Evolutionary conservation across 2,113 vertebrate genomes (phyloP).

Genomic region (Osmerus eperlanus): DNA sequence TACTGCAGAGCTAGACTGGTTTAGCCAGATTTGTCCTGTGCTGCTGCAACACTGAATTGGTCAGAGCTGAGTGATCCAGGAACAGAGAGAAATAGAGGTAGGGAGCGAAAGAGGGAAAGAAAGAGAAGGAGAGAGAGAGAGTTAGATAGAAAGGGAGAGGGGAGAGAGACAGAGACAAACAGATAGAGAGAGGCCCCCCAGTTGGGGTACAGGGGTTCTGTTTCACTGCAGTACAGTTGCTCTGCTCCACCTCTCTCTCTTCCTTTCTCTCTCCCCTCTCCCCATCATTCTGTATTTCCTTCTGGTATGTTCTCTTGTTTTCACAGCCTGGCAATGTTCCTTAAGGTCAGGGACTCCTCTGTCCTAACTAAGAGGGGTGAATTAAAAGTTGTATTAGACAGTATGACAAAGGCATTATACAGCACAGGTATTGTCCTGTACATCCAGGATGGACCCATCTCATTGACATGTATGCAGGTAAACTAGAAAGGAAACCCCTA

Average conservation of each 20-base stretch:
- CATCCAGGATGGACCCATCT: no score
- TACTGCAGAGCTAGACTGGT: no score
- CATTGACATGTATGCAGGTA: no score
- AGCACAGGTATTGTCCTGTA: no score
- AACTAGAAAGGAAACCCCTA: no score
- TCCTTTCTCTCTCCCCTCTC: constrained; percentile 7
- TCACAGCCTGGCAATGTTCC: no score
- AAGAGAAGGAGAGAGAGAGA: neutral
- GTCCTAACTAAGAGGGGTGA: no score
- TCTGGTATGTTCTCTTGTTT: neutral
- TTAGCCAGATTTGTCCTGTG: no score
- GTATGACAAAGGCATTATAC: no score
- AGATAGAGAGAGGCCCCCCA: constrained; percentile 13
- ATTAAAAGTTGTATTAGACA: no score
- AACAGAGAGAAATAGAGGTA: neutral
- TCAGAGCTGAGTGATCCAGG: neutral
- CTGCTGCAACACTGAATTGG: no score
- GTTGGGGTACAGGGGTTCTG: constrained; percentile 16
- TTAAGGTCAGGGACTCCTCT: no score
- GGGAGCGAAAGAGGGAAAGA: neutral
- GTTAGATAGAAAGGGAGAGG: neutral
- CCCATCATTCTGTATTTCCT: neutral
- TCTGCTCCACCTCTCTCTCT: constrained; percentile 15
- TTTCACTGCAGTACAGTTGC: constrained; percentile 52
- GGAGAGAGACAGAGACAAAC: constrained; percentile 12